These are phyloP conservation scores for Drosophila simulans DNA, from an alignment of 1,140 invertebrate genomes.

Conservation along the genomic window DNA sequence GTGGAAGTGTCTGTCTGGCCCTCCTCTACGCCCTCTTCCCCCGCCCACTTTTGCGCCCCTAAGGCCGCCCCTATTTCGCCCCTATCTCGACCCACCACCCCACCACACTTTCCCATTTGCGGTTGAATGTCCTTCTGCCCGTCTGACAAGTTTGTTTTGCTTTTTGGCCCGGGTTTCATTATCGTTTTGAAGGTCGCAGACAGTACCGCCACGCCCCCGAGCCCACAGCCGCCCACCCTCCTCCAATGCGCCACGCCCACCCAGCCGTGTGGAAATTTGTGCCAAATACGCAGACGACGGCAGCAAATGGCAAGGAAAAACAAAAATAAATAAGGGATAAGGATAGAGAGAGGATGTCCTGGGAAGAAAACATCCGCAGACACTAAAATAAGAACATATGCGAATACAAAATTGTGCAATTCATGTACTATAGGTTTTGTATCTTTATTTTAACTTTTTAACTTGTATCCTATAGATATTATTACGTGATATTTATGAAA, in stretches of 20 bases:
- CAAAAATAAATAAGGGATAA: background rate
- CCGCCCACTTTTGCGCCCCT: background rate
- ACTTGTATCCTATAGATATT: too few relatives aligned
- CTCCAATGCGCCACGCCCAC: background rate
- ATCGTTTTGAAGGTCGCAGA: constrained; percentile 69
- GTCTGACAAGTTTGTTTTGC: constrained; percentile 68
- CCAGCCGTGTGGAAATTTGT: constrained; percentile 39
- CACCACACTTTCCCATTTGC: background rate
- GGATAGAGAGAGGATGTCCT: constrained; percentile 4
- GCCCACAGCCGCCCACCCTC: too few relatives aligned
- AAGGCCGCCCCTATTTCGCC: constrained; percentile 8
- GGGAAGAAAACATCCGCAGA: background rate
- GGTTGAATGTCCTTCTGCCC: constrained; percentile 66
- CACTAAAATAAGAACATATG: background rate
- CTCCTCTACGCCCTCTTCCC: background rate
- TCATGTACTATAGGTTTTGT: background rate
- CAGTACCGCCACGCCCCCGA: constrained; percentile 25
- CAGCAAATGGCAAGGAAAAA: constrained; percentile 19
- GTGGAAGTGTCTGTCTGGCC: constrained; percentile 17
- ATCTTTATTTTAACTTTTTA: too few relatives aligned
- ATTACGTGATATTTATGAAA: too few relatives aligned
- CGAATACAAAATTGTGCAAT: background rate
- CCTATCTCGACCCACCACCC: too few relatives aligned
- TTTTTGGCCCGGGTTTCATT: constrained; percentile 47
- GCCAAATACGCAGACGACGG: constrained; percentile 51